These are phyloP conservation scores for Parotia lawesii DNA, from an alignment of 2,113 vertebrate genomes.

Conservation along the genomic window DNA sequence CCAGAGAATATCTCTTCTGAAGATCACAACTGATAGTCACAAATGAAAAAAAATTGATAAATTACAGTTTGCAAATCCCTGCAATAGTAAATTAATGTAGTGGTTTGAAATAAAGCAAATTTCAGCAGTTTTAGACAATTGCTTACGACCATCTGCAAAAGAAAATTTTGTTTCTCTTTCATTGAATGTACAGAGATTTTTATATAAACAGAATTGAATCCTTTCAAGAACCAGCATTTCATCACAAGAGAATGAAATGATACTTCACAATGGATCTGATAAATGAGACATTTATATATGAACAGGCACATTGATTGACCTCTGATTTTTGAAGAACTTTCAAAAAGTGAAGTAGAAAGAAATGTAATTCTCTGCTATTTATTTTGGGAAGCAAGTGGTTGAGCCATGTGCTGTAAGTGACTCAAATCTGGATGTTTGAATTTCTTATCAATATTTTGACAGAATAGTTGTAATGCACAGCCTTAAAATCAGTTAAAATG, in stretches of 20 bases:
- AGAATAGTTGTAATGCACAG: not conserved
- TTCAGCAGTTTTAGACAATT: not conserved
- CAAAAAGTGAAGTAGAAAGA: not conserved
- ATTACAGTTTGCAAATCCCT: not conserved
- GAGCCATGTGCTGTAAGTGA: not conserved
- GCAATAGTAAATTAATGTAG: not conserved
- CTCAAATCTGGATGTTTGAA: not conserved
- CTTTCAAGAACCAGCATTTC: not conserved
- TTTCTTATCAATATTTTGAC: conserved; percentile 36
- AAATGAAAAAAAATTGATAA: conserved; percentile 7
- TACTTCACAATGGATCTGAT: not conserved
- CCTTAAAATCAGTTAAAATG: not conserved
- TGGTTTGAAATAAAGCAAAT: not conserved
- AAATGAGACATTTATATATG: not conserved
- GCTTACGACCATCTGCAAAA: not conserved
- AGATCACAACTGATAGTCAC: not conserved
- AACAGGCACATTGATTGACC: not conserved
- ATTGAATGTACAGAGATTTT: not conserved
- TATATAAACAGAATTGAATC: not conserved
- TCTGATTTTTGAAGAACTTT: not conserved
- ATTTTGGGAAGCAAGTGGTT: not conserved
- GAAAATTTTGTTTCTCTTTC: not conserved
- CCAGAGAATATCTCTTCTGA: not conserved
- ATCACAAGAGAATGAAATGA: not conserved
- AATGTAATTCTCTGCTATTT: not conserved